phyloP scores from a whole-genome alignment of 2,113 vertebrate species.

The Leucopternis melanops region DNA sequence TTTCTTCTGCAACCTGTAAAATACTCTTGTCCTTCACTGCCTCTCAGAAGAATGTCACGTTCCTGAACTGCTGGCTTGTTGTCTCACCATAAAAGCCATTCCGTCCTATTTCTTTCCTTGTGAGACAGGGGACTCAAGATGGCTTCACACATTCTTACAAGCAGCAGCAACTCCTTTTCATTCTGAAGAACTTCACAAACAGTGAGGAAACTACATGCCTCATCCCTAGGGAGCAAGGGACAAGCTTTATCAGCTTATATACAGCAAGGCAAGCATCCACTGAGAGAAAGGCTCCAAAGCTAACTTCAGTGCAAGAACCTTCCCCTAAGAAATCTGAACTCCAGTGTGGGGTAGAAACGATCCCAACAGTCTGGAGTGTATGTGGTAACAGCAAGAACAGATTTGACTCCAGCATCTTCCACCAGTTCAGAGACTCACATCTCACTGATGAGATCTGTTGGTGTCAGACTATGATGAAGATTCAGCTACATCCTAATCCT shows the following conservation, averaged over 20 bases:
- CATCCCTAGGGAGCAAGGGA: neutral
- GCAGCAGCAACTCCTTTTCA: neutral
- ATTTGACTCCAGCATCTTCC: neutral
- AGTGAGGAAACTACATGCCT: neutral
- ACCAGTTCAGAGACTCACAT: neutral
- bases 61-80: neutral
- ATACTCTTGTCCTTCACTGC: neutral
- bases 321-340: neutral
- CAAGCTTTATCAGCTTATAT: neutral
- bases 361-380: neutral
- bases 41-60: rapidly evolving
- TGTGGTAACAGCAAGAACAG: neutral
- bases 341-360: neutral
- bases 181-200: neutral
- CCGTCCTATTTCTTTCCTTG: neutral
- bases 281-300: neutral
- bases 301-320: neutral
- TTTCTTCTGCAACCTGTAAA: neutral
- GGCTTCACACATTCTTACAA: neutral
- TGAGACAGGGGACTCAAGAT: neutral
- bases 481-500: neutral
- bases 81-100: neutral
- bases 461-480: neutral
- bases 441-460: neutral
- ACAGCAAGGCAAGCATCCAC: neutral